Evolutionary conservation across 2,888 invertebrate genomes (phyloP).

Genomic region (Ectobius pallidus): DNA sequence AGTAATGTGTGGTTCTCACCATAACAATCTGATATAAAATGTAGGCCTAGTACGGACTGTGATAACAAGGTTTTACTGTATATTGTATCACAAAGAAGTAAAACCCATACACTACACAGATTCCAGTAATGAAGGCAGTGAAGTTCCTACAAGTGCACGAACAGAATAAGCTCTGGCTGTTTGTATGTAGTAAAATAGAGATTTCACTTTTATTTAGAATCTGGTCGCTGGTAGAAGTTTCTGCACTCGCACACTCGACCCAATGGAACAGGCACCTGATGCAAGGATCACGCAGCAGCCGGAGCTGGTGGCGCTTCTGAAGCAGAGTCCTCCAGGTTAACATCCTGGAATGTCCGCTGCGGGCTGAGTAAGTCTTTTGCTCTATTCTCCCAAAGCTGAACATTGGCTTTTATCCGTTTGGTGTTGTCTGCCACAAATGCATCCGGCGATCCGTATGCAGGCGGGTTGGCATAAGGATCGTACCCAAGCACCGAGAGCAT

Average conservation of each 20-base stretch:
- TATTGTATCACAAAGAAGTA: too few relatives aligned
- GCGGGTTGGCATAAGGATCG: constrained; percentile 96
- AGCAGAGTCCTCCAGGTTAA: constrained; percentile 38
- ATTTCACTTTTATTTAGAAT: too few relatives aligned
- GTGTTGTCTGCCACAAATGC: constrained; percentile 73
- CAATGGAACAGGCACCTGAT: background rate
- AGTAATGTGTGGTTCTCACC: too few relatives aligned
- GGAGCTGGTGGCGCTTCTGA: constrained; percentile 36
- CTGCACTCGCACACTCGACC: background rate
- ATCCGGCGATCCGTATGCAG: constrained; percentile 89
- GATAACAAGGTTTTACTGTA: too few relatives aligned
- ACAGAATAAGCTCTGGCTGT: too few relatives aligned
- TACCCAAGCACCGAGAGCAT: constrained; percentile 91
- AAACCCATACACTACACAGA: too few relatives aligned
- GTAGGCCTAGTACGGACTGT: too few relatives aligned
- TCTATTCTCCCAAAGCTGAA: constrained; percentile 45
- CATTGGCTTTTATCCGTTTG: constrained; percentile 48
- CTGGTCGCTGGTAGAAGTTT: too few relatives aligned
- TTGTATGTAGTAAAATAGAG: too few relatives aligned
- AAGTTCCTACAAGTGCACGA: too few relatives aligned
- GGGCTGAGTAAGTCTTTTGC: constrained; percentile 45
- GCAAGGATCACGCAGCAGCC: constrained; percentile 25
- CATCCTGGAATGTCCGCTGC: constrained; percentile 36
- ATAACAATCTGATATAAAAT: too few relatives aligned
- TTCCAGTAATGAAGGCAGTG: too few relatives aligned